Evolutionary conservation across 1,140 invertebrate species (phyloP).

Genomic region (Delia radicum): DNA sequence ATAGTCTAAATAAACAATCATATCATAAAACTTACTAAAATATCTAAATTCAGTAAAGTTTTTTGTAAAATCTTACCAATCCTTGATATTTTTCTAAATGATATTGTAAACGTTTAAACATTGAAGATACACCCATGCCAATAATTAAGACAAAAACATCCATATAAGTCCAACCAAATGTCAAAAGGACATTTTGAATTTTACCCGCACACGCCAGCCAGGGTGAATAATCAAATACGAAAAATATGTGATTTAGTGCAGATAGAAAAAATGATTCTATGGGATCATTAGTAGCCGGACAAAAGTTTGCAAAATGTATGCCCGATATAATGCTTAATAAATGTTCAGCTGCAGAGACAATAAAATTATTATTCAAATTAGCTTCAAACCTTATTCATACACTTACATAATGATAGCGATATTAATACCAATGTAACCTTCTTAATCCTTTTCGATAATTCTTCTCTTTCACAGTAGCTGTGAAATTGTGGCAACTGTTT

Average conservation of each 20-base stretch:
- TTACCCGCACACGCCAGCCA: constrained; percentile 46
- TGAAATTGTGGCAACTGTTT: constrained; percentile 33
- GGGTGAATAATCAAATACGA: constrained; percentile 39
- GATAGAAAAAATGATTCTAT: constrained; percentile 41
- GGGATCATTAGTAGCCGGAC: constrained; percentile 38
- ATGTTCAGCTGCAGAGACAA: constrained; percentile 42
- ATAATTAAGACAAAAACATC: constrained; percentile 48
- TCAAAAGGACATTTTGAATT: constrained; percentile 41
- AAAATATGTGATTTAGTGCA: constrained; percentile 38
- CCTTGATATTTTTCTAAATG: constrained; percentile 28
- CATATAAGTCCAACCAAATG: constrained; percentile 51
- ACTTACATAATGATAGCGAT: constrained; percentile 36
- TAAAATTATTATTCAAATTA: background rate
- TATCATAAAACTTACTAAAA: background rate
- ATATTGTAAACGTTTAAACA: constrained; percentile 32
- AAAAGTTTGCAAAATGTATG: constrained; percentile 41
- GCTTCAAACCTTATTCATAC: background rate
- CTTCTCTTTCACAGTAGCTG: constrained; percentile 29
- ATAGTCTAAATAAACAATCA: constrained; percentile 26
- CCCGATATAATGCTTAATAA: constrained; percentile 47
- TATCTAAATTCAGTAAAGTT: constrained; percentile 57
- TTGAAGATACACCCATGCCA: constrained; percentile 42
- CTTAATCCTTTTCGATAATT: constrained; percentile 33
- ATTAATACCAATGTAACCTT: constrained; percentile 36
- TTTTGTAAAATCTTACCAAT: constrained; percentile 11